Evolutionary conservation across 30 jellyfish, hydroid and myxozoan genomes (phyloP).

Genomic region (Phacellophora camtschatica): DNA sequence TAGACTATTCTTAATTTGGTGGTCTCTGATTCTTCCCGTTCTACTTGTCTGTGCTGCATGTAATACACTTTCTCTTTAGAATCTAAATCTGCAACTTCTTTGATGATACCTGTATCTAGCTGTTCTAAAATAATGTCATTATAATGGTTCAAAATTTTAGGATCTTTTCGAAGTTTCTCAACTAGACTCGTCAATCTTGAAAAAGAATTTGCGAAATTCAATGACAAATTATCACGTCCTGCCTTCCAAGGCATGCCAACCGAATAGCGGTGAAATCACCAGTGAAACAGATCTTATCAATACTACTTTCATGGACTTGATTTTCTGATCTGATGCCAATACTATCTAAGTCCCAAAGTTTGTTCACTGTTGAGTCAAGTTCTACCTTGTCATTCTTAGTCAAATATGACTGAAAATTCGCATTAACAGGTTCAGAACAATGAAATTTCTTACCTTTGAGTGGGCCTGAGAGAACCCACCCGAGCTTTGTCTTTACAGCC

Average conservation of each 20-base stretch:
- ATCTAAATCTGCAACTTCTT: slow-evolving; percentile 28
- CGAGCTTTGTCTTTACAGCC: slow-evolving; percentile 8
- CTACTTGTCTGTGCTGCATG: slow-evolving; percentile 12
- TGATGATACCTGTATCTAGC: slow-evolving; percentile 15
- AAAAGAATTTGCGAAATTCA: background rate
- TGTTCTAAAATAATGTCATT: slow-evolving; percentile 6
- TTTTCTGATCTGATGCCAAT: slow-evolving; percentile 5
- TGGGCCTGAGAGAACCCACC: slow-evolving; percentile 19
- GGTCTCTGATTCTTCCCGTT: slow-evolving; percentile 19
- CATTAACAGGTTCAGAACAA: background rate
- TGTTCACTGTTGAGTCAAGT: background rate
- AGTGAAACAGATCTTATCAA: background rate
- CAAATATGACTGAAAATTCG: background rate
- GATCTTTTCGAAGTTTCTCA: slow-evolving; percentile 1
- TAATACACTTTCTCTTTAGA: background rate
- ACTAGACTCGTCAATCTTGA: background rate
- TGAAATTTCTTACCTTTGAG: background rate
- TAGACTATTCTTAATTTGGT: slow-evolving; percentile 42
- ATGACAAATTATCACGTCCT: slow-evolving; percentile 31
- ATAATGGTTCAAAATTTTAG: background rate
- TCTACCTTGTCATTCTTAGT: background rate
- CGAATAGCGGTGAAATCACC: slow-evolving; percentile 50
- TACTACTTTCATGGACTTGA: background rate
- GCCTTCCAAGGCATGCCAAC: slow-evolving; percentile 41
- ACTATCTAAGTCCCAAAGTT: slow-evolving; percentile 12